Evolutionary conservation across 2,888 invertebrate species (phyloP).

Genomic region (Anodontia alba): DNA sequence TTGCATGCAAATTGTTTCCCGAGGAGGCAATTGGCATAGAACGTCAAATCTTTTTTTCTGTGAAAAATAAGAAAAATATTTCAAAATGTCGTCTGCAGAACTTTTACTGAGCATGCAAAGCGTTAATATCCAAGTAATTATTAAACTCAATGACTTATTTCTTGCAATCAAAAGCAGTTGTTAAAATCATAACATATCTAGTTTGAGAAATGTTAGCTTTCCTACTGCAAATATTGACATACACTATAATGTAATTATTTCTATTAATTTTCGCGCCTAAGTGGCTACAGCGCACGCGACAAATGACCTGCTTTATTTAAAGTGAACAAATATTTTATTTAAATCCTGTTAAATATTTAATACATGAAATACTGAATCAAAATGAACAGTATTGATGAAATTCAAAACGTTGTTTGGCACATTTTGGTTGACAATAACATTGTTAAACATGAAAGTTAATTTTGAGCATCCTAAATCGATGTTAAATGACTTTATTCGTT

Average conservation of each 20-base stretch:
- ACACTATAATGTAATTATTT: background rate
- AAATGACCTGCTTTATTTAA: constrained; percentile 20
- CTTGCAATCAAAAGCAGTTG: background rate
- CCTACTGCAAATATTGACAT: background rate
- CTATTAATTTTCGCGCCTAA: constrained; percentile 22
- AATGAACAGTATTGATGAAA: constrained; percentile 10
- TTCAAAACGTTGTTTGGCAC: constrained; percentile 12
- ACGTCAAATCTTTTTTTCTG: too few species aligned
- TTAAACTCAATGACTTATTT: background rate
- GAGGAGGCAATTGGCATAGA: too few species aligned
- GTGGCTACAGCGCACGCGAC: constrained; percentile 24
- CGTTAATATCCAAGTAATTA: background rate
- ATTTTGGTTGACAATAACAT: background rate
- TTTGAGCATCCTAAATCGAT: constrained; percentile 21
- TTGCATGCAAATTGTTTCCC: too few species aligned
- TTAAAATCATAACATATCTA: background rate
- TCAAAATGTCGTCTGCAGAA: too few species aligned
- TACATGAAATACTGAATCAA: background rate
- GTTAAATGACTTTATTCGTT: background rate
- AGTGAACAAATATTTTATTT: background rate
- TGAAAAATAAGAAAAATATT: too few species aligned
- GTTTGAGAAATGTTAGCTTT: background rate
- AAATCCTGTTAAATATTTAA: background rate
- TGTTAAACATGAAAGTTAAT: constrained; percentile 24
- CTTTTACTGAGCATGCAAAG: too few species aligned